Evolutionary conservation across 2,797 vertebrate genomes (phyloP).

Genomic region (Phrynocephalus vlangalii): DNA sequence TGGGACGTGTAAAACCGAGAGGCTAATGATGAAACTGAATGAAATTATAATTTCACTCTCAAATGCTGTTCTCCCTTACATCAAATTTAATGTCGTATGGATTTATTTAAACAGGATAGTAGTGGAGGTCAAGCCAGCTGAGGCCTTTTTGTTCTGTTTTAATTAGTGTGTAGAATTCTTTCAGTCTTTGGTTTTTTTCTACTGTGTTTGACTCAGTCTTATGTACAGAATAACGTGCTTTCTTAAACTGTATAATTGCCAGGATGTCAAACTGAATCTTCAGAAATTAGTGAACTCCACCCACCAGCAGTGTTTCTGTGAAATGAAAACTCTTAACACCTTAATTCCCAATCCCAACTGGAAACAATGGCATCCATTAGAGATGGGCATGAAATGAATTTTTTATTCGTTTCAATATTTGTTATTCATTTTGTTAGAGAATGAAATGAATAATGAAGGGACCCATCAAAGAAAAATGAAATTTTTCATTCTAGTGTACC

Average conservation of each 20-base stretch:
- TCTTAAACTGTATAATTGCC: conserved; percentile 11
- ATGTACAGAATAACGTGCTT: not conserved
- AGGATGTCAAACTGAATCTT: not conserved
- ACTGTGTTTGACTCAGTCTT: not conserved
- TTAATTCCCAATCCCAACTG: not conserved
- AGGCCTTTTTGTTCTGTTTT: conserved; percentile 17
- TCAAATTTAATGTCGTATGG: conserved; percentile 31
- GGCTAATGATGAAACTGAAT: conserved; percentile 18
- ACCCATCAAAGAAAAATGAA: too few relatives aligned
- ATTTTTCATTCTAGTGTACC: too few relatives aligned
- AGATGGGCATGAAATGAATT: too few relatives aligned
- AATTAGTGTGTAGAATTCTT: conserved; percentile 34
- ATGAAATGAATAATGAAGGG: too few relatives aligned
- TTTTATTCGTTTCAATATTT: too few relatives aligned
- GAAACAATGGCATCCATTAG: not conserved
- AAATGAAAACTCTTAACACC: conserved; percentile 9
- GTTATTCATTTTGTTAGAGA: too few relatives aligned
- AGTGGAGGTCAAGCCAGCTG: conserved; percentile 16
- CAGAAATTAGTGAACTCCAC: conserved; percentile 4
- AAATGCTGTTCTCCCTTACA: conserved; percentile 30
- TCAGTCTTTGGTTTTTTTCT: not conserved
- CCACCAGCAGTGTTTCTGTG: not conserved
- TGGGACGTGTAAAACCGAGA: not conserved
- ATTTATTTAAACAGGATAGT: conserved; percentile 34
- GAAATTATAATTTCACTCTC: conserved; percentile 49